Evolutionary conservation across 2,113 vertebrate species (phyloP), one percentile per base, ranked within the genome.

Genomic region (Strix uralensis): DNA sequence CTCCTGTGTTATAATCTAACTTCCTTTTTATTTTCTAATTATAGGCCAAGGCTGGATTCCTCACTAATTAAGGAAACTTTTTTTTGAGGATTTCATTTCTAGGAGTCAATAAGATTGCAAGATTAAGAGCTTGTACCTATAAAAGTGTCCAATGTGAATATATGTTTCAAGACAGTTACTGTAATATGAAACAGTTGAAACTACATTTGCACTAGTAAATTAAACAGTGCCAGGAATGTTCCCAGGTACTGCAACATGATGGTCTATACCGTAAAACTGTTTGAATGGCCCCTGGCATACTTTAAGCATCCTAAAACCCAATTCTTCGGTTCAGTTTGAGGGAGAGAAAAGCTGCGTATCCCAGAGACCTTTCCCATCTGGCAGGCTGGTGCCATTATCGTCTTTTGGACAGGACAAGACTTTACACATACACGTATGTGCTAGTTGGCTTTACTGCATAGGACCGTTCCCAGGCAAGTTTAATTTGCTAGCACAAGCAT

Each of bases 21-120:
- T 86, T 95, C 47, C 65, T 86, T 88, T 94, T 95, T 82, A 42
- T 82, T 95, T 92, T 90, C 49, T 89, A 92, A 88, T 96, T 88
- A 83, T 38, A 94, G 81, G 47, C 32, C 34, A 62, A 83, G 62
- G 27, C 55, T 87, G 79, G 47, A 95, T 96, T 97, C 84, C 52
- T 79, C 34, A 61, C 62, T 92, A 91, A 93, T 84, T 81, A 95
- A 91, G 74, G 38, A 89, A 82, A 23, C 4, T 13, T 59, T 61
- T 86, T 77, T 14, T 16, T 36, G 14, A 62, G 32, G 10, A 63
- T 59, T 93, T 91, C 49, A 46, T 73, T 95, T 96, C 61, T 82
- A 46, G 40, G 95, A 91, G 30, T 87, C 86, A 81, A 34, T 61
- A 73, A 71, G 30, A 82, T 2, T n/a, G 75, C 15, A 58, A 79